A percentile compares a stretch with the other conserved stretches of the same genome.
phyloP scores from a whole-genome alignment of 2,113 vertebrate species.

The Otis tarda region DNA sequence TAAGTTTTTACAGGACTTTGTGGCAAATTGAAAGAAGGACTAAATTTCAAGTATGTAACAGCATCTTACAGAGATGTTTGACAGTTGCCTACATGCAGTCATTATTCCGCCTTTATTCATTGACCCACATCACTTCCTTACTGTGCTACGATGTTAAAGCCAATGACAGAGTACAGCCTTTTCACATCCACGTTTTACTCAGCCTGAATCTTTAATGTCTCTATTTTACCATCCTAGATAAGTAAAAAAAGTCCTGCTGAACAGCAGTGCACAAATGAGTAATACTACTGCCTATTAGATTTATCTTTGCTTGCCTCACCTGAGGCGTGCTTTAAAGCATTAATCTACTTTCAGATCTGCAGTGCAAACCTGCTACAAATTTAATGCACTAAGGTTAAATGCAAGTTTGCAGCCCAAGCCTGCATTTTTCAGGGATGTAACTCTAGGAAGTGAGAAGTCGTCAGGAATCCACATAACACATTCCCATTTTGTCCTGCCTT shows the following conservation, averaged over 20 bases:
- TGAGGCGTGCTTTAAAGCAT: background rate
- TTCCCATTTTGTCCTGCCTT: background rate
- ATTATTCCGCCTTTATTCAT: background rate
- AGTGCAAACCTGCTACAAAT: background rate
- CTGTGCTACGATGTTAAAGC: background rate
- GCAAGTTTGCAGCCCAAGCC: background rate
- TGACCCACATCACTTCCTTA: background rate
- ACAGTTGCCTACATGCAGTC: background rate
- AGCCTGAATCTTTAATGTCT: background rate
- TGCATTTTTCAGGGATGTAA: background rate
- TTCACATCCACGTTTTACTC: background rate
- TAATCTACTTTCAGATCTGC: background rate
- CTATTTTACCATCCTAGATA: background rate
- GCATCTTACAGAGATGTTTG: background rate
- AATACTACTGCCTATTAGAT: background rate
- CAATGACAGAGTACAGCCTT: background rate
- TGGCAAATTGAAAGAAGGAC: background rate
- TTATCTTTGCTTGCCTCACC: background rate
- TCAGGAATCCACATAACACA: background rate
- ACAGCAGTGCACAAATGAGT: background rate
- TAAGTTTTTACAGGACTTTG: background rate
- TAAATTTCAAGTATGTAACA: background rate
- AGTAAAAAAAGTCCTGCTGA: background rate
- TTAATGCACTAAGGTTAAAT: background rate
- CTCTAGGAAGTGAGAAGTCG: background rate